These are phyloP conservation scores for Hydrozoanthus tunicans DNA, from an alignment of 64 coral and sea anemone genomes.

Conservation along the genomic window DNA sequence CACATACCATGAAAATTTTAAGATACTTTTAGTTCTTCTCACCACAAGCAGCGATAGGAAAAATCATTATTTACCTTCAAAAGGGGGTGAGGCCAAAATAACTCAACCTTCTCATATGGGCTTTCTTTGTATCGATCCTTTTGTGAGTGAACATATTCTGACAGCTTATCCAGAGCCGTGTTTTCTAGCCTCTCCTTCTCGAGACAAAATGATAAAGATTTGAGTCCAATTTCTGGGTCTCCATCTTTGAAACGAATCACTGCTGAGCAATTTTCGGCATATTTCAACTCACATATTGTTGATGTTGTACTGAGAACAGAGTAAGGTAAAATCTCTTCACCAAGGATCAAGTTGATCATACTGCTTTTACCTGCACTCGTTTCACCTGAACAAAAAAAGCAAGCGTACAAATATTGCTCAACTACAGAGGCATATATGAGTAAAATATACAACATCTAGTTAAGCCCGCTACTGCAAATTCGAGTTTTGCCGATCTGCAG, in stretches of 20 bases:
- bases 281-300: neutral
- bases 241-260: slow-evolving; percentile 34
- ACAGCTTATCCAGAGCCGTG: slow-evolving; percentile 6
- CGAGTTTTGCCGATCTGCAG: too few species aligned
- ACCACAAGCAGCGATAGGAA: too few species aligned
- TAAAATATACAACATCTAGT: neutral
- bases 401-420: neutral
- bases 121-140: neutral
- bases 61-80: neutral
- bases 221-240: neutral
- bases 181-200: neutral
- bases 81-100: slow-evolving; percentile 48
- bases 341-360: neutral
- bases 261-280: neutral
- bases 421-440: neutral
- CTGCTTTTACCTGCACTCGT: slow-evolving; percentile 42
- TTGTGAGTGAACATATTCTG: slow-evolving; percentile 12
- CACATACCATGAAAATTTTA: too few species aligned
- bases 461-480: neutral
- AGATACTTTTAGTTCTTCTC: too few species aligned
- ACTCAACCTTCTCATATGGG: slow-evolving; percentile 45
- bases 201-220: neutral
- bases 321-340: slow-evolving; percentile 46
- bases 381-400: slow-evolving; percentile 4
- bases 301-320: neutral